Conservation (phyloP, 2,888 invertebrate species). For the Operophtera brumata region DNA sequence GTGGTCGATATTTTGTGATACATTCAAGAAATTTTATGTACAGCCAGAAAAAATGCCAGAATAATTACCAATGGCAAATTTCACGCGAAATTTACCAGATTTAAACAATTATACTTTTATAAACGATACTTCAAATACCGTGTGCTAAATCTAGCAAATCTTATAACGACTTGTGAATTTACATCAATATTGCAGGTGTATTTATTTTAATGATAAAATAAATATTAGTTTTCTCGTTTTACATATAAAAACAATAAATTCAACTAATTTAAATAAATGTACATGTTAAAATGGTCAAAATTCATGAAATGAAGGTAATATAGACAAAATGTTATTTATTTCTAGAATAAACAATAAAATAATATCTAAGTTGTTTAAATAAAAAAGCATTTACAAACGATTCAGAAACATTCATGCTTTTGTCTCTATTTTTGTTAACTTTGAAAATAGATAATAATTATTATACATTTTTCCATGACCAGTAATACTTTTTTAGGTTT, state of each 20-base stretch:
- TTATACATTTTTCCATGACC: neutral
- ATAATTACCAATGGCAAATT: neutral
- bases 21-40: constrained; percentile 17
- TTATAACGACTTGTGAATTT: constrained; percentile 6
- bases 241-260: constrained; percentile 14
- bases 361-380: constrained; percentile 1
- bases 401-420: neutral
- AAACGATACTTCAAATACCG: constrained; percentile 27
- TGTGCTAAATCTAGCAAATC: constrained; percentile 24
- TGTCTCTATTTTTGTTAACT: neutral
- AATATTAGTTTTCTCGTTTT: constrained; percentile 2
- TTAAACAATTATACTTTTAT: constrained; percentile 3
- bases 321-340: neutral
- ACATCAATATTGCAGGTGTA: constrained; percentile 9
- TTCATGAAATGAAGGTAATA: constrained; percentile 8
- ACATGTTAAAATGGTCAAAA: constrained; percentile 14
- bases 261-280: constrained; percentile 19
- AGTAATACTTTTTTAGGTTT: neutral
- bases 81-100: neutral
- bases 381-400: constrained; percentile 4
- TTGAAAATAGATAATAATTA: neutral
- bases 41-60: too few species aligned
- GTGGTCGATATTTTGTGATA: constrained; percentile 38
- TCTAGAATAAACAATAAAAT: constrained; percentile 10
- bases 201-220: constrained; percentile 9